Evolutionary conservation across 2,113 vertebrate genomes (phyloP), one percentile per base, ranked within the genome.

Genomic region (Lutjanus erythropterus): DNA sequence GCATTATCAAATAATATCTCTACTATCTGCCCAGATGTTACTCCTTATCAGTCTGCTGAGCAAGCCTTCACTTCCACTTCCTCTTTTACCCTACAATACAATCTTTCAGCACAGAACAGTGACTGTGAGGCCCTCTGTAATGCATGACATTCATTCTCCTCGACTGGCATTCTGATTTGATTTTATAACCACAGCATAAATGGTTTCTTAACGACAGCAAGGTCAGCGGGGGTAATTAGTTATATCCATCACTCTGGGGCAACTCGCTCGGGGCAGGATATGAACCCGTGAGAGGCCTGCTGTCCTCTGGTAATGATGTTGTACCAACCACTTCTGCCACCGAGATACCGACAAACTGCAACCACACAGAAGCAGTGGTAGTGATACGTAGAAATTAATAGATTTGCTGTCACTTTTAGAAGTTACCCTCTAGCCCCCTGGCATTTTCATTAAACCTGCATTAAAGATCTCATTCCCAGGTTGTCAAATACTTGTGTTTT

Each of bases 1-100:
- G 9, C 25, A 33, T 81, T 72, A 84, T 89, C 85, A 81, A 86
- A 77, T 71, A 76, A 86, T 70, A 85, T 73, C 71, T 68, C 25
- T 50, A 52, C 46, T 23, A 64, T 78, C 59, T 42, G 44, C 37
- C 67, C 75, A 84, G 73, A 85, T 86, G 85, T 84, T 77, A 6
- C 70, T 75, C 53, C 16, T 66, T 60, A 72, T 85, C 59, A 31
- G 44, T 58, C 21, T 27, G 60, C 78, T 71, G 3, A 80, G 79
- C 50, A 56, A 71, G 59, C 80, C 27, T 81, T 83, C 64, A 47
- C 59, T 81, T 78, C 78, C 71, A 67, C 84, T 77, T 76, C 53
- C 62, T 73, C 52, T 78, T 74, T 49, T 42, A 4, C n/a, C 7
- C 23, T 5, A 72, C 66, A 60, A 60, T 39, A 35, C 55, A 9